These are phyloP conservation scores for Dasyurus viverrinus DNA, from an alignment of 2,113 vertebrate species.

Conservation along the genomic window DNA sequence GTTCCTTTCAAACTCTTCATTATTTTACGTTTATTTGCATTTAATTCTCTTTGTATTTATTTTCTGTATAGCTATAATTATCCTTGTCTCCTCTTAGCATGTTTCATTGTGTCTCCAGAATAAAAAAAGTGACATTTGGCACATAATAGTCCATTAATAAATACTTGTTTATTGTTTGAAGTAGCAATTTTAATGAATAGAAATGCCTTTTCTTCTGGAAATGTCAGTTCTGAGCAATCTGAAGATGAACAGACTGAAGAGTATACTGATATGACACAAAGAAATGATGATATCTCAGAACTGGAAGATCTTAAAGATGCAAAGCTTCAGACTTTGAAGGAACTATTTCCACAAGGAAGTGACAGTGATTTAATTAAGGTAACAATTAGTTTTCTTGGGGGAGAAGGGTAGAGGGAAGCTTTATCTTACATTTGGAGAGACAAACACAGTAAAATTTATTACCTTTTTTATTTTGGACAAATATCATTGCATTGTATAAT, in stretches of 20 bases:
- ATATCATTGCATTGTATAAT: neutral
- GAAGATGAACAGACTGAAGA: constrained; percentile 78
- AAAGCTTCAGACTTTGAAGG: constrained; percentile 85
- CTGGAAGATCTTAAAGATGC: constrained; percentile 81
- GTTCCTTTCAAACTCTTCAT: neutral
- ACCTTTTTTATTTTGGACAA: neutral
- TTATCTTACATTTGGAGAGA: neutral
- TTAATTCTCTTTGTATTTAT: neutral
- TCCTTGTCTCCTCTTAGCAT: neutral
- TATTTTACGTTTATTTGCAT: neutral
- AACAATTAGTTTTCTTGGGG: constrained; percentile 40
- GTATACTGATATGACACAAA: constrained; percentile 6
- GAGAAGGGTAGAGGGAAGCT: rapidly evolving
- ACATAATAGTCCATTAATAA: neutral
- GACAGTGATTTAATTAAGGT: constrained; percentile 88
- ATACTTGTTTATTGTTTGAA: neutral
- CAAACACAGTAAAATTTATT: neutral
- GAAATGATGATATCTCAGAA: constrained; percentile 56
- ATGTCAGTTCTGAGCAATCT: constrained; percentile 81
- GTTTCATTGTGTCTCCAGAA: neutral
- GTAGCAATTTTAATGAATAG: constrained; percentile 19
- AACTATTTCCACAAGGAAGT: constrained; percentile 89
- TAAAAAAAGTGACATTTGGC: neutral
- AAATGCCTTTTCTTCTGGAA: constrained; percentile 17
- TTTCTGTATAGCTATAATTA: neutral